phyloP scores from a whole-genome alignment of 2,888 invertebrate species.

The Marronus borbonicus region DNA sequence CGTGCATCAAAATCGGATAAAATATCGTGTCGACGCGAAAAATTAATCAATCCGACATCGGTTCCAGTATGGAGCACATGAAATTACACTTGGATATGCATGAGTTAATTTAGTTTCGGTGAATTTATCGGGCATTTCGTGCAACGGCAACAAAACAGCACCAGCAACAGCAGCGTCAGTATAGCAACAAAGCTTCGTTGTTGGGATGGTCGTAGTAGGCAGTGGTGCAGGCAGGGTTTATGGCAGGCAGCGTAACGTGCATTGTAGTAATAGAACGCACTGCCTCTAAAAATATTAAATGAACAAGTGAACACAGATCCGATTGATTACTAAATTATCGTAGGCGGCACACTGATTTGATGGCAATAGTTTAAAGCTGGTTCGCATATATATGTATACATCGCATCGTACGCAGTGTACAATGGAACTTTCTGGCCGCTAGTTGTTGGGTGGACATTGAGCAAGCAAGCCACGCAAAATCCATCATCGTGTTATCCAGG shows the following conservation, averaged over 20 bases:
- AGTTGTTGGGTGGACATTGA: constrained; percentile 37
- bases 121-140: constrained; percentile 50
- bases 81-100: constrained; percentile 52
- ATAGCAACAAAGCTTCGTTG: not conserved
- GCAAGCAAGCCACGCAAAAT: constrained; percentile 54
- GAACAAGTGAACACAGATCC: constrained; percentile 49
- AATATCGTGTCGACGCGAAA: constrained; percentile 47
- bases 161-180: constrained; percentile 8
- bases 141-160: constrained; percentile 36
- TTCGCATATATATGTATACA: constrained; percentile 49
- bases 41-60: constrained; percentile 49
- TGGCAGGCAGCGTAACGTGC: constrained; percentile 16
- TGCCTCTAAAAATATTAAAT: constrained; percentile 51
- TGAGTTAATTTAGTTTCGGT: constrained; percentile 53
- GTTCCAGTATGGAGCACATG: constrained; percentile 41
- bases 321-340: constrained; percentile 56
- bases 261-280: constrained; percentile 42
- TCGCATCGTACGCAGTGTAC: constrained; percentile 25
- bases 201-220: not conserved
- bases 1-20: constrained; percentile 40
- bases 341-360: constrained; percentile 56
- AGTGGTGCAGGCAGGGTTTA: constrained; percentile 21
- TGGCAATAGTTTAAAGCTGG: constrained; percentile 56
- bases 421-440: constrained; percentile 12
- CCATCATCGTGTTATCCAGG: constrained; percentile 56